These are phyloP conservation scores for Palythoa grandiflora DNA, from an alignment of 92 coral and sea anemone genomes.

Conservation along the genomic window DNA sequence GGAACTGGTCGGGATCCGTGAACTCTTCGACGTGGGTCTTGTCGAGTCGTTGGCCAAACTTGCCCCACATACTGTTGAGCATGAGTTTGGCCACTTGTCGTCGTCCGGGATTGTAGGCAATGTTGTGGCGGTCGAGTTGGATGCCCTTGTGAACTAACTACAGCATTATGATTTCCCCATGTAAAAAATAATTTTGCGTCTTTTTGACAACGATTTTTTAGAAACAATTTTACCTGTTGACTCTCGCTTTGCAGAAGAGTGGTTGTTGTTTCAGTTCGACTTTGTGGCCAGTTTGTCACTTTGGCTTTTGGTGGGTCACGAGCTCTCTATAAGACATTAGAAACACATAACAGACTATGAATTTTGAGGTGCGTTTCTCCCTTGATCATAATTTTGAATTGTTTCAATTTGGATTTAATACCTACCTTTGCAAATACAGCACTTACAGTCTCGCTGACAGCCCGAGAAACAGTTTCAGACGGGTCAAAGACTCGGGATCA, in stretches of 20 bases:
- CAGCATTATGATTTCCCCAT: slow-evolving; percentile 36
- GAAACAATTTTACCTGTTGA: slow-evolving; percentile 29
- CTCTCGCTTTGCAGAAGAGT: slow-evolving; percentile 7
- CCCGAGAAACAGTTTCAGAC: slow-evolving; percentile 50
- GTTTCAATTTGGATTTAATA: slow-evolving; percentile 17
- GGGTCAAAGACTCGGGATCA: slow-evolving; percentile 49
- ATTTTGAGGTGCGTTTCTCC: not conserved
- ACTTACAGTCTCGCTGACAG: slow-evolving; percentile 36
- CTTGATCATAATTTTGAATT: slow-evolving; percentile 36
- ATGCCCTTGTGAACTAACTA: slow-evolving; percentile 13
- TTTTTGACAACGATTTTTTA: slow-evolving; percentile 28
- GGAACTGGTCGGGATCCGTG: too few relatives aligned
- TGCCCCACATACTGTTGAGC: too few relatives aligned
- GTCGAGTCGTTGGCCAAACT: too few relatives aligned
- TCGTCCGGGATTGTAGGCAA: too few relatives aligned
- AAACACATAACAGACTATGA: slow-evolving; percentile 38
- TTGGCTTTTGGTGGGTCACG: slow-evolving; percentile 34
- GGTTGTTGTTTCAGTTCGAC: slow-evolving; percentile 24
- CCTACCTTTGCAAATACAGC: slow-evolving; percentile 44
- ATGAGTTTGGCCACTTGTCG: too few relatives aligned
- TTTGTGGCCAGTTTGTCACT: slow-evolving; percentile 27
- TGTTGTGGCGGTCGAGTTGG: too few relatives aligned
- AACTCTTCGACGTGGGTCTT: too few relatives aligned
- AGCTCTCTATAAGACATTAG: slow-evolving; percentile 22
- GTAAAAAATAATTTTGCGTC: slow-evolving; percentile 18